phyloP scores from a whole-genome alignment of 2,113 vertebrate species.

The Leucoraja erinaceus region DNA sequence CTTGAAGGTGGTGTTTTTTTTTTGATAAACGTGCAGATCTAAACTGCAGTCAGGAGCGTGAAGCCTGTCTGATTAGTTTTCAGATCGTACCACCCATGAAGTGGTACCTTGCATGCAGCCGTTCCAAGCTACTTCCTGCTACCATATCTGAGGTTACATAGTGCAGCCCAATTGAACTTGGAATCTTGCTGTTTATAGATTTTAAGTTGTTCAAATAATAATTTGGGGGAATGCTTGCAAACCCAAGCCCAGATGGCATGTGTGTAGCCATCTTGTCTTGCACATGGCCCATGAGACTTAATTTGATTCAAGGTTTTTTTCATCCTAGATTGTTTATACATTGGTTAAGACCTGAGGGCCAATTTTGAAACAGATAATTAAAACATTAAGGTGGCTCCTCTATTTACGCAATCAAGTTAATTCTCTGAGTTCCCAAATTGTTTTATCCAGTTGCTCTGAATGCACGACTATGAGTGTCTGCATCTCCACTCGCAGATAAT shows the following conservation, averaged over 20 bases:
- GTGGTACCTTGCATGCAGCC: too few species aligned
- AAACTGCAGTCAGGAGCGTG: not conserved
- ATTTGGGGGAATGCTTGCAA: not conserved
- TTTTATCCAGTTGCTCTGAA: not conserved
- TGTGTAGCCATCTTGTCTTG: not conserved
- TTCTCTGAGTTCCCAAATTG: not conserved
- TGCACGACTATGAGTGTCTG: too few species aligned
- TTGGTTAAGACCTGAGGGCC: not conserved
- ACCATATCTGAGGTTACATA: not conserved
- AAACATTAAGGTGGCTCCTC: not conserved
- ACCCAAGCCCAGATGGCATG: not conserved
- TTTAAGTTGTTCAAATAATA: not conserved
- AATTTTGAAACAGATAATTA: not conserved
- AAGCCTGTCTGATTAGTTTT: not conserved
- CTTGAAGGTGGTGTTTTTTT: not conserved
- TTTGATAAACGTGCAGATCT: not conserved
- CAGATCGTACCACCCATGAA: too few species aligned
- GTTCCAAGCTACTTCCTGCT: not conserved
- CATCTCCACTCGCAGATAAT: too few species aligned
- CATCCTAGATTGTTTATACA: not conserved
- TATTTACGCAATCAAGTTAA: not conserved
- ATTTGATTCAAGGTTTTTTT: slow-evolving; percentile 20
- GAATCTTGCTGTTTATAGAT: not conserved
- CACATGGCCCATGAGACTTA: not conserved
- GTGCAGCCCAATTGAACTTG: not conserved